Evolutionary conservation across 2,113 vertebrate species (phyloP).

Genomic region (Myanophis thanlyinensis): DNA sequence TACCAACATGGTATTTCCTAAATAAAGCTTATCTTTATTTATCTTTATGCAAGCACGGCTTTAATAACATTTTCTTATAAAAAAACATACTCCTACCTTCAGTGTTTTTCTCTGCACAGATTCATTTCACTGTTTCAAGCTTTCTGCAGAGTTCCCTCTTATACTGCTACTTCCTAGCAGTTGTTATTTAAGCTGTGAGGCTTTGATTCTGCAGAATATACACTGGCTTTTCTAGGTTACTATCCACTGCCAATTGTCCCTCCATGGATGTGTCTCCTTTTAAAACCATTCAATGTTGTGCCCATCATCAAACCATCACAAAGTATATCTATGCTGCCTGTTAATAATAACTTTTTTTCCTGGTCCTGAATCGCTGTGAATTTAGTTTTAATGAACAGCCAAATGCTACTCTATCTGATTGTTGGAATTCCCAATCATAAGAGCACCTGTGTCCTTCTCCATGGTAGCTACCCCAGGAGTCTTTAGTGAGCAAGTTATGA

Average conservation of each 20-base stretch:
- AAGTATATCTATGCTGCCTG: not conserved
- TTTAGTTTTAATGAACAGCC: not conserved
- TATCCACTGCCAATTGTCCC: not conserved
- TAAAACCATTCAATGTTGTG: not conserved
- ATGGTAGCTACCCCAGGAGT: not conserved
- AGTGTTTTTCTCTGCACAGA: not conserved
- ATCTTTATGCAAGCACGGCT: not conserved
- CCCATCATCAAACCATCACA: not conserved
- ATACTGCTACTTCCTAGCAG: not conserved
- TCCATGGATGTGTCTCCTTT: not conserved
- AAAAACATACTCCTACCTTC: not conserved
- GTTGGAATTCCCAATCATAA: not conserved
- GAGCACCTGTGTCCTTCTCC: not conserved
- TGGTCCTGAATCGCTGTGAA: not conserved
- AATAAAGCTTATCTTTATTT: not conserved
- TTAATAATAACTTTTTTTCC: not conserved
- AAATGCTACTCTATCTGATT: not conserved
- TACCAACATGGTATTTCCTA: not conserved
- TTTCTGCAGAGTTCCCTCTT: not conserved
- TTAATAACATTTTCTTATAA: not conserved
- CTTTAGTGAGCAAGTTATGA: constrained; percentile 3
- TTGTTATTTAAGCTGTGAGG: not conserved
- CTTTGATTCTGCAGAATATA: not conserved
- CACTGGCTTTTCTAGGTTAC: not conserved
- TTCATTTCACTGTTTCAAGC: not conserved